These are phyloP conservation scores for Otus sunia DNA, from an alignment of 2,113 vertebrate species.

Conservation along the genomic window DNA sequence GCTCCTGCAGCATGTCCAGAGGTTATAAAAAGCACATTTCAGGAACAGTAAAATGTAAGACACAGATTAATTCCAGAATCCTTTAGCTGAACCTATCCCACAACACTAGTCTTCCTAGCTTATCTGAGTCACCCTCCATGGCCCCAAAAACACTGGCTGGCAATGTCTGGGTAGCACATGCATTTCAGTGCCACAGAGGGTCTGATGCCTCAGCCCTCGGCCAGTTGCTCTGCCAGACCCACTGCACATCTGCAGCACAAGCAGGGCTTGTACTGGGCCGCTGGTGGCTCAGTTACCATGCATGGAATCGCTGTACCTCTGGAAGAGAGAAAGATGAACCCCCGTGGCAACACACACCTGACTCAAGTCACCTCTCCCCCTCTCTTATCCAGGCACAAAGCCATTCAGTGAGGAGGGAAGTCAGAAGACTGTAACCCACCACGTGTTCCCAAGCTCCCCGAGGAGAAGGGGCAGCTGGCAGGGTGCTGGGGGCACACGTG, in stretches of 20 bases:
- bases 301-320: fast-evolving
- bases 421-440: background rate
- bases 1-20: background rate
- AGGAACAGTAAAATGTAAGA: background rate
- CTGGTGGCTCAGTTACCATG: fast-evolving
- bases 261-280: background rate
- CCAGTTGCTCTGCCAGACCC: background rate
- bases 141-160: fast-evolving
- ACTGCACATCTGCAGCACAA: background rate
- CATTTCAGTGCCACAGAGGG: background rate
- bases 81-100: background rate
- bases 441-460: background rate
- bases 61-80: background rate
- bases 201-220: fast-evolving
- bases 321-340: background rate
- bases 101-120: background rate
- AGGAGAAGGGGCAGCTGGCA: background rate
- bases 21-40: background rate
- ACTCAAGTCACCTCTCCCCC: background rate
- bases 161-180: background rate
- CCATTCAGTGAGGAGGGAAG: background rate
- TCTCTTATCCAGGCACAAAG: background rate
- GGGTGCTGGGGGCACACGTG: fast-evolving
- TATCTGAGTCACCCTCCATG: background rate
- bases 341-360: background rate